Base-by-base conservation (phyloP, 2,888 invertebrate genomes). In the Drosophila meridionalis region DNA sequence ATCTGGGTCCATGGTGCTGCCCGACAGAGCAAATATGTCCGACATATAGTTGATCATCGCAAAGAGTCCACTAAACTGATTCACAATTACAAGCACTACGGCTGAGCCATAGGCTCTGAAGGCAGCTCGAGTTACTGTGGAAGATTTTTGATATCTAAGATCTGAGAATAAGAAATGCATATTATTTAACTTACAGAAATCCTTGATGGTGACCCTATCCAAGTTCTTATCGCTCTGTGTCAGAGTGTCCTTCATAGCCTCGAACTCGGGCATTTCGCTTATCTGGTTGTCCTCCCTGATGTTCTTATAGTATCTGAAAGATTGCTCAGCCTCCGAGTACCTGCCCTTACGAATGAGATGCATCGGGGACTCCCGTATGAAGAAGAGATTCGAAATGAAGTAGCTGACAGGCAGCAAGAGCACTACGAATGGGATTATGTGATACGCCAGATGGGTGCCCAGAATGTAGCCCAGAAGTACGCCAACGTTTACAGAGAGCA, bases 1-100 rank as follows among this genome's bases (percentile, higher is more conserved):
- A 47, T 92, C 89, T 0, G 92, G 91, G 58, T 92, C 82, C 73
- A 93, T 78, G 5, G 75, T 78, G 4, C 91, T 89, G 2, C 90
- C 88, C 6, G 91, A 83, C 20, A 77, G 58, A 2, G 82, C 75
- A 38, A 93, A 93, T 36, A 93, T 92, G 14, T 84, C 81, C 12
- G 92, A 90, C 80, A 92, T 91, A 60, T 93, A 93, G 63, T 90
- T 93, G 11, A 92, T 74, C 68, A 93, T 87, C 12, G 90, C 85
- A 53, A 91, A 92, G 6, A 82, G 67, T 0, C 92, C 92, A 32
- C 91, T 90, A n/a, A 90, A 90, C 59, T 91, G 91, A 69, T 91
- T 92, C 2, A 90, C 76, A 26, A 89, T 58, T 2, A 92, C 48
- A 0, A 93, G 61, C 0, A 90, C 82, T 0, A 71, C 6, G 0